Evolutionary conservation across 1,140 invertebrate species (phyloP).

Genomic region (Gonioctena quinquepunctata): DNA sequence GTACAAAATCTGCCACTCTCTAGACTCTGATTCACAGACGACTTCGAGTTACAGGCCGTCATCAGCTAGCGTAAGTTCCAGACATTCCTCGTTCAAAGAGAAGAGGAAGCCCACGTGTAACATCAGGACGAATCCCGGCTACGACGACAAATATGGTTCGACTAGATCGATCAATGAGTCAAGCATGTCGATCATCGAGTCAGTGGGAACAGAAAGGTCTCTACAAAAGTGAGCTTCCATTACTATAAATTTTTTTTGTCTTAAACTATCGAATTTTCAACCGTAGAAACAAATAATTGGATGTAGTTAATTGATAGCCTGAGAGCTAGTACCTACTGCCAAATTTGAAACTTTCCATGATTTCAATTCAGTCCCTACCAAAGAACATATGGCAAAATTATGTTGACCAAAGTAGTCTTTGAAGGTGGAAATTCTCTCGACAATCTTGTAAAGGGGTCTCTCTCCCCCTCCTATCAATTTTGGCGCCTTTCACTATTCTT

Average conservation of each 20-base stretch:
- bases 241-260: neutral
- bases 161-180: slow-evolving; percentile 44
- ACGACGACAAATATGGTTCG: slow-evolving; percentile 46
- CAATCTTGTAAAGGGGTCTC: too few species aligned
- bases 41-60: slow-evolving; percentile 30
- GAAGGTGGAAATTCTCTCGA: too few species aligned
- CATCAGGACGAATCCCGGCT: slow-evolving; percentile 49
- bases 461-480: too few species aligned
- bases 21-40: slow-evolving; percentile 49
- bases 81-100: slow-evolving; percentile 49
- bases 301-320: too few species aligned
- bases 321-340: too few species aligned
- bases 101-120: slow-evolving; percentile 46
- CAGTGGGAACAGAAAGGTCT: slow-evolving; percentile 21
- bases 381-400: too few species aligned
- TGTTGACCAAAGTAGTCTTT: too few species aligned
- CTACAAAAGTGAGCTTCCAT: neutral
- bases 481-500: too few species aligned
- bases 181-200: slow-evolving; percentile 45
- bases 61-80: slow-evolving; percentile 31
- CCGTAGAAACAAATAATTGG: too few species aligned
- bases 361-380: too few species aligned
- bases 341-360: too few species aligned
- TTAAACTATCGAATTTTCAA: too few species aligned
- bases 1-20: slow-evolving; percentile 49